Conservation (phyloP, 2,888 invertebrate genomes). For the Cheilosia vernalis region DNA sequence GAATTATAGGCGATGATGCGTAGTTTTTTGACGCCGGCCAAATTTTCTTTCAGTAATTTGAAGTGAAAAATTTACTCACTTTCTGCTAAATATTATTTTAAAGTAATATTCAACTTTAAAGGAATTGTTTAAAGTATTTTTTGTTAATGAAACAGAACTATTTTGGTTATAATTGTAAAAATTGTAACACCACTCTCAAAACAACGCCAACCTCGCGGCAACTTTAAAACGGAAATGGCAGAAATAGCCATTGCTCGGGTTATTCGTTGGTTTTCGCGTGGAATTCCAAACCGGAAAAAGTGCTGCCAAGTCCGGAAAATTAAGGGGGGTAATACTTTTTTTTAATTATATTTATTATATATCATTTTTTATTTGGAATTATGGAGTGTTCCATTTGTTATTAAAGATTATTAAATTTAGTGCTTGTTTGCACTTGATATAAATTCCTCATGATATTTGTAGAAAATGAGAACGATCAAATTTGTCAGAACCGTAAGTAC, state of each 20-base stretch:
- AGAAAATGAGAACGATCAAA: too few relatives aligned
- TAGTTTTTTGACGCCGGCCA: constrained; percentile 10
- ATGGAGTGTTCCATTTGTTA: too few relatives aligned
- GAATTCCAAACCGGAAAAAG: constrained; percentile 39
- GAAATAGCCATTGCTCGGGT: constrained; percentile 15
- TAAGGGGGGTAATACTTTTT: not conserved
- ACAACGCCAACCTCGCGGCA: constrained; percentile 71
- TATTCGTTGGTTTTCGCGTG: not conserved
- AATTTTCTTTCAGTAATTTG: constrained; percentile 17
- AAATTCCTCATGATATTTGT: too few relatives aligned
- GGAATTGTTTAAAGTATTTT: constrained; percentile 18
- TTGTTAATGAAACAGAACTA: constrained; percentile 42
- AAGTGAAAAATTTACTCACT: constrained; percentile 48
- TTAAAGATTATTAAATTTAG: too few relatives aligned
- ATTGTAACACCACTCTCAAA: constrained; percentile 30
- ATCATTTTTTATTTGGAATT: too few relatives aligned
- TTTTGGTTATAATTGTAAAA: constrained; percentile 35
- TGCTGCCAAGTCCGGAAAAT: constrained; percentile 31
- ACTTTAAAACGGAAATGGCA: constrained; percentile 72
- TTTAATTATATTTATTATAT: too few relatives aligned
- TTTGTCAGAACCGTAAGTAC: too few relatives aligned
- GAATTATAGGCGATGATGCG: constrained; percentile 31
- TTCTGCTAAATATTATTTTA: constrained; percentile 52
- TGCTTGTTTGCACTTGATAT: too few relatives aligned
- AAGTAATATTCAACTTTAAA: constrained; percentile 24